Evolutionary conservation across 2,113 vertebrate genomes (phyloP), one percentile per base, ranked within the genome.

Genomic region (Progne subis): DNA sequence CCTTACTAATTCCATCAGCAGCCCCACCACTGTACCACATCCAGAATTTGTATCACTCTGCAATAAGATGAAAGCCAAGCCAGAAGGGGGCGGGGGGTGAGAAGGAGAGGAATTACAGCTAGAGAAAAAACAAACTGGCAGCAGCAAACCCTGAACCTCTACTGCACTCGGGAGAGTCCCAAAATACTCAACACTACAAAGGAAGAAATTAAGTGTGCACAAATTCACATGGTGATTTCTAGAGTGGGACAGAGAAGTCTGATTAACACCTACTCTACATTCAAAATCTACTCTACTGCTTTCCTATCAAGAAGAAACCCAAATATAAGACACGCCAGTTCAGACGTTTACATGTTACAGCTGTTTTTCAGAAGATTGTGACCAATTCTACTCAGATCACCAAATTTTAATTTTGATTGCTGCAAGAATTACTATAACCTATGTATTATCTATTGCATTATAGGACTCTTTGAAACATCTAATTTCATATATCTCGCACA

Each of bases 41-140:
- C 32, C n/a, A 64, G n/a, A 69, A 84, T 49, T 65, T 44, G 3
- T n/a, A 47, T 17, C 17, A 60, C 28, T 32, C 34, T 47, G 49
- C 26, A 65, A 1, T 18, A 32, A 52, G 12, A 31, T 21, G 18
- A 84, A n/a, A 70, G 28, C 21, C 64, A 91, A 70, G 12, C 11
- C 25, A 70, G 19, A 70, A 0, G 17, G 9, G 5, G 4, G 17
- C 1, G 8, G 5, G 11, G 18, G 6, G 18, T 24, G 43, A 56
- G 18, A 41, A 46, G 5, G 21, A 34, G 15, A 39, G 18, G n/a
- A 84, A 57, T 49, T 61, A 67, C 18, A 78, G n/a, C 44, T 50
- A 37, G 8, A 84, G 67, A 39, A 78, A 87, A 88, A 70, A 31
- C 7, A 74, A 80, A 44, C 11, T 39, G 44, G 41, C 53, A 86